A percentile compares a stretch with the other conserved stretches of the same genome.
These are phyloP conservation scores for Sebastiscus albofasciatus DNA, from an alignment of 2,797 vertebrate genomes.

Conservation along the genomic window DNA sequence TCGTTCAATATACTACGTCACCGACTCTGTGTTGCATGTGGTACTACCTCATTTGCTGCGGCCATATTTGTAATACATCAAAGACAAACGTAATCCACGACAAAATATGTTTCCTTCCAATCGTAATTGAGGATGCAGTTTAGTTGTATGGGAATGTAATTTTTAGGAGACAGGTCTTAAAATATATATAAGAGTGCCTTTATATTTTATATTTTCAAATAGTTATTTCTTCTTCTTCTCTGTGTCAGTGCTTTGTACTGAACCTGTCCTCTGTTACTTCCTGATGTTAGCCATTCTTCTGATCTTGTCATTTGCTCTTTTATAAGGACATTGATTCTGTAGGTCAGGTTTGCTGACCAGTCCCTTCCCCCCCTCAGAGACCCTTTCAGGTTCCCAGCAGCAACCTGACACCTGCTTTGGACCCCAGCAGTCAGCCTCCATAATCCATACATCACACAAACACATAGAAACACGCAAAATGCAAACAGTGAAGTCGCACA, in stretches of 20 bases:
- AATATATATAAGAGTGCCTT: background rate
- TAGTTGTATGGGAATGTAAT: no score
- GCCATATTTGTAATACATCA: no score
- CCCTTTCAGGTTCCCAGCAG: conserved; percentile 83
- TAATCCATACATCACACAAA: conserved; percentile 73
- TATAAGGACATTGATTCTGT: conserved; percentile 81
- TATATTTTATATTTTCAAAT: background rate
- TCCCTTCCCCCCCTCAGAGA: conserved; percentile 57
- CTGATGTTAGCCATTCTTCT: conserved; percentile 69
- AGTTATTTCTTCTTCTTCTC: background rate
- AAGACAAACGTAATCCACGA: no score
- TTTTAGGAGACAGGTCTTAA: no score
- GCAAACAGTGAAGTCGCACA: conserved; percentile 29
- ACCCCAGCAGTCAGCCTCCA: conserved; percentile 66
- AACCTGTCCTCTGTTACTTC: conserved; percentile 22
- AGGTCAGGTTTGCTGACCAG: conserved; percentile 72
- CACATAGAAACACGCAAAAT: background rate
- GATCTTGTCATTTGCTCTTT: conserved; percentile 81
- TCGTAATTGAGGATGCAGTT: no score
- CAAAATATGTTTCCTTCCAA: no score
- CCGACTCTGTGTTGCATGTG: rapidly evolving
- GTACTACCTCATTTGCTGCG: no score
- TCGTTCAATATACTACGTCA: no score
- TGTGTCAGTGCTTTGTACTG: conserved; percentile 19
- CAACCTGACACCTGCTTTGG: conserved; percentile 75